These are phyloP conservation scores for Pardalotus punctatus DNA, from an alignment of 2,113 vertebrate species.

Conservation along the genomic window DNA sequence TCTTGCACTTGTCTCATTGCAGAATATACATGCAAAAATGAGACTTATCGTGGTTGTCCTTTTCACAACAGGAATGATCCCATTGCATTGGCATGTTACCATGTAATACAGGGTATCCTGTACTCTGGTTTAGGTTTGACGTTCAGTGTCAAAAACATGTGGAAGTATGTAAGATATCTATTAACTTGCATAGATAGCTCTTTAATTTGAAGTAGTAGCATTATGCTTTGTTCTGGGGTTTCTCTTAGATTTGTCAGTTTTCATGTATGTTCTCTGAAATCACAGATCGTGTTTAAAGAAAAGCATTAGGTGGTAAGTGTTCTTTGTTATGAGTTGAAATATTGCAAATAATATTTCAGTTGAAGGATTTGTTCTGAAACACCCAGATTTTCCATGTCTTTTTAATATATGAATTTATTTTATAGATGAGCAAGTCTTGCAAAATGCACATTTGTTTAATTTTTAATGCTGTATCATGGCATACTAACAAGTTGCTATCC, in stretches of 20 bases:
- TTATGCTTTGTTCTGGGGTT: not conserved
- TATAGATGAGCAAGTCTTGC: not conserved
- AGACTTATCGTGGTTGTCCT: accelerated
- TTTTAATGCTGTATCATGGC: not conserved
- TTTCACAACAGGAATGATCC: not conserved
- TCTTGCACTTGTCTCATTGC: not conserved
- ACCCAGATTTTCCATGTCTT: not conserved
- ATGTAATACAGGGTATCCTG: accelerated
- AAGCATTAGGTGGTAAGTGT: not conserved
- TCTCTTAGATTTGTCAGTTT: not conserved
- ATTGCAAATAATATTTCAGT: not conserved
- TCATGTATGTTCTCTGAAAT: not conserved
- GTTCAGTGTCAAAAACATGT: not conserved
- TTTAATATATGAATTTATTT: not conserved
- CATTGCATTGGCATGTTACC: accelerated
- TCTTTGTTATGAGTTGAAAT: not conserved
- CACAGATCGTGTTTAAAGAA: accelerated
- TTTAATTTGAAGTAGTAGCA: not conserved
- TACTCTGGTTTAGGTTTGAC: not conserved
- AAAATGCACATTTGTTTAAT: not conserved
- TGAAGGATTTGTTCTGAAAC: not conserved
- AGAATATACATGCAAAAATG: not conserved
- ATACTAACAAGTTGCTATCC: not conserved
- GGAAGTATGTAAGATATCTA: too few species aligned
- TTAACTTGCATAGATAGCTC: too few species aligned